A percentile compares a stretch with the other conserved stretches of the same genome.
phyloP scores from a whole-genome alignment of 2,113 vertebrate genomes.

The Pagrus major region DNA sequence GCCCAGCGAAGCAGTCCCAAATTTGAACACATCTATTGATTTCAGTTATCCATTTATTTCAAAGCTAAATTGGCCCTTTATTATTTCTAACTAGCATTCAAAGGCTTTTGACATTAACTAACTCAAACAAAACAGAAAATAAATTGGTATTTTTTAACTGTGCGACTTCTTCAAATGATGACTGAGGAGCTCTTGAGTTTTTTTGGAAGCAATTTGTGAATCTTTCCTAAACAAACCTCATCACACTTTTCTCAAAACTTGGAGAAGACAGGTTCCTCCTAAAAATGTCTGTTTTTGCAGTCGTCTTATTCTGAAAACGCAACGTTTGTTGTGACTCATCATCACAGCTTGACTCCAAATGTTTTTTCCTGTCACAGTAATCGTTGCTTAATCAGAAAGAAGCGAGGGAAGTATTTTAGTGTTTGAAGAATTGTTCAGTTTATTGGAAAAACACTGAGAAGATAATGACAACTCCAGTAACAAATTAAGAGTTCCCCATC shows the following conservation, averaged over 20 bases:
- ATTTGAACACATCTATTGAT: conserved; percentile 17
- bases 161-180: background rate
- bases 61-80: background rate
- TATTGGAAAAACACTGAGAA: background rate
- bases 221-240: background rate
- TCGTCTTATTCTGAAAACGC: conserved; percentile 2
- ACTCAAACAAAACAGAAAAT: conserved; percentile 11
- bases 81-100: background rate
- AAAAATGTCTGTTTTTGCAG: background rate
- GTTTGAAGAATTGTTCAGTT: conserved; percentile 25
- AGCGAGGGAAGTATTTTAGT: background rate
- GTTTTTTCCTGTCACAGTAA: background rate
- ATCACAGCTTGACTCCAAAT: background rate
- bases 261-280: background rate
- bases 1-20: background rate
- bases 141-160: background rate
- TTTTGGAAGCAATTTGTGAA: conserved; percentile 1
- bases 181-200: background rate
- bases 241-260: background rate
- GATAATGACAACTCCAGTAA: conserved; percentile 15
- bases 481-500: conserved; percentile 17
- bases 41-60: conserved; percentile 7
- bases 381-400: conserved; percentile 1
- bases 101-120: background rate
- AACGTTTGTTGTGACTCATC: conserved; percentile 16